These are phyloP conservation scores for Bergia sp. DNA, from an alignment of 92 coral and sea anemone genomes.

Conservation along the genomic window DNA sequence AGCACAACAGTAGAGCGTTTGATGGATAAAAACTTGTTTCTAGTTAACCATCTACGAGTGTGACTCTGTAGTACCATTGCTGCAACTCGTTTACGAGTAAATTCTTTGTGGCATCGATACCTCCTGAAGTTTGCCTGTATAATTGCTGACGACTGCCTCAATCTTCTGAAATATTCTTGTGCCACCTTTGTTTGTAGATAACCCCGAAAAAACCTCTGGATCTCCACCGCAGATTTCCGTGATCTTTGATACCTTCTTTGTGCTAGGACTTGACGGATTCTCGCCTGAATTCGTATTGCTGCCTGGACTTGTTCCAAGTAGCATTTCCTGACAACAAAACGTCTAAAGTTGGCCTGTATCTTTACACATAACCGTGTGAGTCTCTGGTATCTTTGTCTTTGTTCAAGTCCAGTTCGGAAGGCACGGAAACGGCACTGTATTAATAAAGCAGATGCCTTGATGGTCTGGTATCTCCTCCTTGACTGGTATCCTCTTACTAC, in stretches of 20 bases:
- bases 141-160: conserved; percentile 19
- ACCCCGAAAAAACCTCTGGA: conserved; percentile 59
- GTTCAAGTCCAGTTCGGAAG: conserved; percentile 31
- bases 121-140: conserved; percentile 52
- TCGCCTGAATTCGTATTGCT: conserved; percentile 59
- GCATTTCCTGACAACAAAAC: conserved; percentile 54
- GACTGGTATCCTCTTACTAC: conserved; percentile 47
- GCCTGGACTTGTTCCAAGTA: conserved; percentile 48
- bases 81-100: conserved; percentile 48
- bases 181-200: conserved; percentile 39
- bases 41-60: conserved; percentile 42
- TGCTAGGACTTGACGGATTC: conserved; percentile 49
- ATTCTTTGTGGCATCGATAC: conserved; percentile 35
- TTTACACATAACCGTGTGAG: conserved; percentile 50
- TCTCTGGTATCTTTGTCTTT: conserved; percentile 41
- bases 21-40: conserved; percentile 33
- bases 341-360: conserved; percentile 72
- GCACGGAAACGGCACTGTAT: conserved; percentile 66
- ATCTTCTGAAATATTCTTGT: conserved; percentile 15
- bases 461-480: conserved; percentile 52
- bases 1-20: conserved; percentile 47
- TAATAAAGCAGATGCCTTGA: conserved; percentile 45
- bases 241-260: conserved; percentile 55
- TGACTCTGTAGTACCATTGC: conserved; percentile 57
- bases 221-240: conserved; percentile 46